A percentile compares a stretch with the other conserved stretches of the same genome.
phyloP scores from a whole-genome alignment of 2,113 vertebrate genomes.

The Pterophyllum scalare region DNA sequence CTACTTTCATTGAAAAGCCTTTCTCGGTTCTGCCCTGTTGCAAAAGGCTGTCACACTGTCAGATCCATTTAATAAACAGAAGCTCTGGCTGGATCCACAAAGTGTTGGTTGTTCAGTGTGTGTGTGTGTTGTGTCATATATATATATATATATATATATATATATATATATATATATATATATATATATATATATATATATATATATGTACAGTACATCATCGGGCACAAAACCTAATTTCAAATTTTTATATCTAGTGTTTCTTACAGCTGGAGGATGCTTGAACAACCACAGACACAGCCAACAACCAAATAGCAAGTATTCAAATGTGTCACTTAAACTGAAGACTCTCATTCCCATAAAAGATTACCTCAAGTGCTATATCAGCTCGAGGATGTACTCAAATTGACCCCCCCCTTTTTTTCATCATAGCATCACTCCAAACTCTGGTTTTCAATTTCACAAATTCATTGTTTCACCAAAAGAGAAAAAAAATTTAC shows the following conservation, averaged over 20 bases:
- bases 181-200: too few relatives aligned
- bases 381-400: background rate
- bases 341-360: background rate
- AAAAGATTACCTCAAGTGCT: background rate
- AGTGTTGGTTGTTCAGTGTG: background rate
- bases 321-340: background rate
- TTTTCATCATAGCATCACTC: background rate
- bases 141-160: too few relatives aligned
- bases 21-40: background rate
- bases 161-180: too few relatives aligned
- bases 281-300: background rate
- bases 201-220: too few relatives aligned
- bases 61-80: background rate
- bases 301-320: background rate
- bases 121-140: too few relatives aligned
- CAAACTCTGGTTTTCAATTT: background rate
- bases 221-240: too few relatives aligned
- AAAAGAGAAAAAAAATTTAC: background rate
- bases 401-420: background rate
- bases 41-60: background rate
- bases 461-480: slow-evolving; percentile 6
- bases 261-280: background rate
- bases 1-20: background rate
- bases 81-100: background rate
- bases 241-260: too few relatives aligned